These are phyloP conservation scores for Beaufortia kweichowensis DNA, from an alignment of 2,113 vertebrate species.

Conservation along the genomic window DNA sequence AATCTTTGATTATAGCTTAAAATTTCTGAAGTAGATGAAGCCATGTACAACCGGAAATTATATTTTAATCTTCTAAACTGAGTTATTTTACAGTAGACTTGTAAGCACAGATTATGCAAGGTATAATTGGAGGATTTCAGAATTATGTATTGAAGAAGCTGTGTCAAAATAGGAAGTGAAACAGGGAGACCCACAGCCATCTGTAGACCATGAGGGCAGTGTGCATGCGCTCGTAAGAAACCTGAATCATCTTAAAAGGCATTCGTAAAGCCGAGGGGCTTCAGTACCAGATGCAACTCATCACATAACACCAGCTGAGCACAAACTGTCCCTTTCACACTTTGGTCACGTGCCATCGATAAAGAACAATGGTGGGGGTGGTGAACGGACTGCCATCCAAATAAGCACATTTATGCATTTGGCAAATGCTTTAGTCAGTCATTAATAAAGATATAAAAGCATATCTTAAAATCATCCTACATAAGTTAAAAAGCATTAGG, in stretches of 20 bases:
- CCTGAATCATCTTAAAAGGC: neutral
- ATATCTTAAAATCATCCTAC: too few species aligned
- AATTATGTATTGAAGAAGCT: neutral
- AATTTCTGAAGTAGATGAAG: neutral
- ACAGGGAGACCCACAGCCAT: too few species aligned
- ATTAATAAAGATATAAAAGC: too few species aligned
- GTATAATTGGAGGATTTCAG: neutral
- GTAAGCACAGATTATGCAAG: neutral
- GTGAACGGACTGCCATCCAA: too few species aligned
- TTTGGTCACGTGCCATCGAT: neutral
- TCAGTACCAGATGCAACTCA: neutral
- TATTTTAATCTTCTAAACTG: neutral
- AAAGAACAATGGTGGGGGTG: neutral
- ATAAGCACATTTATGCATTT: too few species aligned
- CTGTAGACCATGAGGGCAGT: too few species aligned
- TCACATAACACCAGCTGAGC: slow-evolving; percentile 2
- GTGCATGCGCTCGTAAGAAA: too few species aligned
- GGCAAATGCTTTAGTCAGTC: too few species aligned
- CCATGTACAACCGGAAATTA: neutral
- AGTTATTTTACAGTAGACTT: neutral
- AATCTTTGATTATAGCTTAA: neutral
- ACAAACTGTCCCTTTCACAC: neutral
- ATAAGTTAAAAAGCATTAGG: too few species aligned
- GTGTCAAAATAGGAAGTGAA: too few species aligned
- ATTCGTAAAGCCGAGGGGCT: neutral